phyloP scores from a whole-genome alignment of 2,888 invertebrate species.

The Acanthosepion lycidas region DNA sequence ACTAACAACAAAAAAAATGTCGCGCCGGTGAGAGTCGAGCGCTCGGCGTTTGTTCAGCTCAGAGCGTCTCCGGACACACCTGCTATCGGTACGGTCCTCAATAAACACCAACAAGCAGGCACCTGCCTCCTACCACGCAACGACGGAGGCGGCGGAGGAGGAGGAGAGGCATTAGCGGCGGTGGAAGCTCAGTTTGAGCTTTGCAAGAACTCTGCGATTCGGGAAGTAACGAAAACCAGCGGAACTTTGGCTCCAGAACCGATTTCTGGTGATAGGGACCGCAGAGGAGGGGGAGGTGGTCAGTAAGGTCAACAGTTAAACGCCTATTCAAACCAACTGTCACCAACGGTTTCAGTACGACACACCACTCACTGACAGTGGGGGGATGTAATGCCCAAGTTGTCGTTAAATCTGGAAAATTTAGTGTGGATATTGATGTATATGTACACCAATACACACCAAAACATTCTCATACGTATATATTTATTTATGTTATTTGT shows the following conservation, averaged over 20 bases:
- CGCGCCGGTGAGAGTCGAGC: not conserved
- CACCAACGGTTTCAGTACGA: not conserved
- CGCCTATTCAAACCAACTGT: not conserved
- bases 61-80: not conserved
- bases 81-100: not conserved
- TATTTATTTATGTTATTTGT: not conserved
- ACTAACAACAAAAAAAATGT: not conserved
- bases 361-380: not conserved
- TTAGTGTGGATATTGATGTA: not conserved
- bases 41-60: not conserved
- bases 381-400: not conserved
- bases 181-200: not conserved
- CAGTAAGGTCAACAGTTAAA: not conserved
- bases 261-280: not conserved
- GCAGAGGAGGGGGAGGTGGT: not conserved
- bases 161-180: not conserved
- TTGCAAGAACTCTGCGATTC: constrained; percentile 6
- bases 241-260: not conserved
- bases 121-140: not conserved
- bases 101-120: not conserved
- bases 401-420: not conserved
- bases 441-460: not conserved
- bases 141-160: not conserved
- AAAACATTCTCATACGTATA: not conserved
- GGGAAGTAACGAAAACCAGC: not conserved